Evolutionary conservation across 2,113 vertebrate species (phyloP).

Genomic region (Arizona elegans): DNA sequence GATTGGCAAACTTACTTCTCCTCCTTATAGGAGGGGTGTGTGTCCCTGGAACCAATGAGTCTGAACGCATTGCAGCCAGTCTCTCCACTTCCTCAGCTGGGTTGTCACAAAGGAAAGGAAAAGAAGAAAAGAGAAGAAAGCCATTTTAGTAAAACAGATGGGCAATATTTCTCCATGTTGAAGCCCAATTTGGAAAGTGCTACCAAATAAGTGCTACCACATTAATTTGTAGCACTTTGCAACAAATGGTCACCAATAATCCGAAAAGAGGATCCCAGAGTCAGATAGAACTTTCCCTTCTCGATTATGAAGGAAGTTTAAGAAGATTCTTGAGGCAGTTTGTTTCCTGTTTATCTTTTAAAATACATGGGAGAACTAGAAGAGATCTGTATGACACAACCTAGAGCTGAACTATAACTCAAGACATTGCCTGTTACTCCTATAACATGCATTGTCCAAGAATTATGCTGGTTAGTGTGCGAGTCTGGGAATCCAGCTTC

Average conservation of each 20-base stretch:
- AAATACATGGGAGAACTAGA: neutral
- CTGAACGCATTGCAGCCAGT: conserved; percentile 92
- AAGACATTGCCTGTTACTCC: neutral
- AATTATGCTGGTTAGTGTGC: neutral
- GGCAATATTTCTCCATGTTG: neutral
- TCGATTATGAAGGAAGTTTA: neutral
- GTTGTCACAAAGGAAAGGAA: conserved; percentile 44
- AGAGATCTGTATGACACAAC: neutral
- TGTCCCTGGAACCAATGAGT: conserved; percentile 88
- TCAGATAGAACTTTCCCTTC: neutral
- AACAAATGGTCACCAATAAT: neutral
- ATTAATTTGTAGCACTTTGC: neutral
- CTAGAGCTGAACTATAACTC: neutral
- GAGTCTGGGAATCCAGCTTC: neutral
- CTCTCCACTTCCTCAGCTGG: conserved; percentile 95
- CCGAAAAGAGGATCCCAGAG: neutral
- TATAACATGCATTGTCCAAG: neutral
- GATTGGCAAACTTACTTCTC: conserved; percentile 92
- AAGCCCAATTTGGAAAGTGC: neutral
- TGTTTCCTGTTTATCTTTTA: neutral
- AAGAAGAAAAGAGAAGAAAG: conserved; percentile 20
- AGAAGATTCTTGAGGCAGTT: neutral
- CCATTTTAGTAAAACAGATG: neutral
- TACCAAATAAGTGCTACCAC: conserved; percentile 4
- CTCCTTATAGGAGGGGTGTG: conserved; percentile 92